phyloP scores from a whole-genome alignment of 2,888 invertebrate species.

The Pyrgus malvae region DNA sequence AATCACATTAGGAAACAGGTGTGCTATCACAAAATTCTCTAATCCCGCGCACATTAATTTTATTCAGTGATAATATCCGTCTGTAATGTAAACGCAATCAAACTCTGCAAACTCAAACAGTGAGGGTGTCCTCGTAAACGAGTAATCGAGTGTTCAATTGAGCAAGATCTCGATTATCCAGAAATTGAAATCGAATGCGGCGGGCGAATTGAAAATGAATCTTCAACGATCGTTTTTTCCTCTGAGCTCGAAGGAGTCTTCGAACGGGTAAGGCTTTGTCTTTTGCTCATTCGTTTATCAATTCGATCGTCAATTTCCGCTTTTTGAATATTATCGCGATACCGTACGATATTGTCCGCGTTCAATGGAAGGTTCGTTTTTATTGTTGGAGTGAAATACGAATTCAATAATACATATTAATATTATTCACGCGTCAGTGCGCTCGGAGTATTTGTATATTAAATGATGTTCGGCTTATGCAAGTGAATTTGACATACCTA shows the following conservation, averaged over 20 bases:
- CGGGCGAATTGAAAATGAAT: conserved; percentile 66
- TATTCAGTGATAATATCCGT: conserved; percentile 57
- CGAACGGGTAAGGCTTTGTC: conserved; percentile 11
- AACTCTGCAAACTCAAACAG: conserved; percentile 74
- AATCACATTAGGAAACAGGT: conserved; percentile 12
- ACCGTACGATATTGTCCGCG: conserved; percentile 7
- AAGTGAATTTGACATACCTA: no score
- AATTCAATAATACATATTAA: not conserved
- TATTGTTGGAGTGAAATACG: conserved; percentile 1
- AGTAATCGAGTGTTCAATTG: conserved; percentile 79
- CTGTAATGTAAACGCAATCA: conserved; percentile 74
- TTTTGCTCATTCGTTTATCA: conserved; percentile 28
- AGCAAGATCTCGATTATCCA: conserved; percentile 77
- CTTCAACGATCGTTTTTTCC: conserved; percentile 49
- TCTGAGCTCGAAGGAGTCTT: conserved; percentile 37
- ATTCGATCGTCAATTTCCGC: conserved; percentile 37
- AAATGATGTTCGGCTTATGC: no score
- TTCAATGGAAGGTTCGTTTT: conserved; percentile 17
- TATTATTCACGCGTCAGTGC: not conserved
- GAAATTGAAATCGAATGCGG: conserved; percentile 74
- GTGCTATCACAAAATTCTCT: conserved; percentile 32
- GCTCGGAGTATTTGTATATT: not conserved
- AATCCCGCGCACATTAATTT: conserved; percentile 52
- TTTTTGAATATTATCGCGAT: conserved; percentile 22
- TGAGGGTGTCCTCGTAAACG: conserved; percentile 70